Evolutionary conservation across 1,140 invertebrate species (phyloP).

Genomic region (Temnothorax curvispinosus): DNA sequence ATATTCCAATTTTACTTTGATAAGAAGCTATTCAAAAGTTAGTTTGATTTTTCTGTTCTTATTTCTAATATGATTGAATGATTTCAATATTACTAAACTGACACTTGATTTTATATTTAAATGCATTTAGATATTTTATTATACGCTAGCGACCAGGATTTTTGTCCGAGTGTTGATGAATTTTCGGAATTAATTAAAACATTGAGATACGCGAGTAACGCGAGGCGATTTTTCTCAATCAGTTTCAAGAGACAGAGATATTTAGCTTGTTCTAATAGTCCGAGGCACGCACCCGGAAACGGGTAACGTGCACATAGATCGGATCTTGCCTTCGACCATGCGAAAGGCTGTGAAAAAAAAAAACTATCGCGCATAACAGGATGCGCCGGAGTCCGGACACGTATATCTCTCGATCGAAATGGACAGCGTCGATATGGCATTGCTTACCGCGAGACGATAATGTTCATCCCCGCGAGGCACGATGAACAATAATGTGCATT

Average conservation of each 20-base stretch:
- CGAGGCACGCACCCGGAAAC: constrained; percentile 42
- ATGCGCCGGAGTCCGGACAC: neutral
- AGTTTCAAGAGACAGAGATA: neutral
- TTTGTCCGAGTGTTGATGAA: neutral
- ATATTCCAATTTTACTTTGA: neutral
- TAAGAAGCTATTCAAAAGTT: neutral
- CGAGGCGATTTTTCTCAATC: neutral
- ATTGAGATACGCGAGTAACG: neutral
- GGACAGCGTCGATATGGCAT: neutral
- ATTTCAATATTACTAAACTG: neutral
- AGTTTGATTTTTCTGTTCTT: neutral
- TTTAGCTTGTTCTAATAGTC: constrained; percentile 26
- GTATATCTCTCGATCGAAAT: constrained; percentile 31
- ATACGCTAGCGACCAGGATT: neutral
- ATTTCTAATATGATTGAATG: neutral
- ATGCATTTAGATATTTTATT: neutral
- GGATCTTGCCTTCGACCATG: constrained; percentile 26
- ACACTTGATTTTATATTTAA: neutral
- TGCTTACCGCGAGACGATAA: constrained; percentile 2
- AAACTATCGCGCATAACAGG: constrained; percentile 45
- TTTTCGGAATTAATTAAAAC: neutral
- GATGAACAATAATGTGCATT: constrained; percentile 18
- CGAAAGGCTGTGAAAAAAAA: constrained; percentile 38
- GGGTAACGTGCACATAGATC: constrained; percentile 36
- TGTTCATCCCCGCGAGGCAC: constrained; percentile 21